phyloP scores from a whole-genome alignment of 2,888 invertebrate species.

The Nemotelus pantherinus region DNA sequence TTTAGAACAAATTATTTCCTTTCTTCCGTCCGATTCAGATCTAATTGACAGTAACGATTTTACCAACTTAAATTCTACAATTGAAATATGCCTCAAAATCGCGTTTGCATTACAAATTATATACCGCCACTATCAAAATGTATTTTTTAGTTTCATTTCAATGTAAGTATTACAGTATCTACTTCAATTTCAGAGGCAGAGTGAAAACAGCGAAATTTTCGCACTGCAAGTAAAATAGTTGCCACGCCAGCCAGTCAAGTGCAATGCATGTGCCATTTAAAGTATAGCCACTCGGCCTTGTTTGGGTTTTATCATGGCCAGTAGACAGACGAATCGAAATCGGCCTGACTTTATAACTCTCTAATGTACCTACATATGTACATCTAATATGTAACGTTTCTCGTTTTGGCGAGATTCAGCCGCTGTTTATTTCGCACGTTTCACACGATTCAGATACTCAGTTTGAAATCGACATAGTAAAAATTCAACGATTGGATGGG shows the following conservation, averaged over 20 bases:
- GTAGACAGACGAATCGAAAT: background rate
- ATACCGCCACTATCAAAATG: background rate
- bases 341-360: background rate
- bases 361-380: background rate
- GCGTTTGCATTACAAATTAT: background rate
- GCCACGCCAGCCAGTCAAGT: background rate
- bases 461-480: too few relatives aligned
- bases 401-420: too few relatives aligned
- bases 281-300: constrained; percentile 10
- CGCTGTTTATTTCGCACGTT: too few relatives aligned
- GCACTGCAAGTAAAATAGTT: too few relatives aligned
- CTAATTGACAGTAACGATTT: too few relatives aligned
- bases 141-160: background rate
- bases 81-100: background rate
- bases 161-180: background rate
- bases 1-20: too few relatives aligned
- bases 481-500: too few relatives aligned
- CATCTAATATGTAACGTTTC: background rate
- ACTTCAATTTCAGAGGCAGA: background rate
- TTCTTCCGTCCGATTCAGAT: too few relatives aligned
- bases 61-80: too few relatives aligned
- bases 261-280: constrained; percentile 6
- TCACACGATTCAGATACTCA: too few relatives aligned
- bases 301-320: background rate
- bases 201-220: background rate